Conservation (phyloP, 2,113 vertebrate species). For the Emberiza fucata region DNA sequence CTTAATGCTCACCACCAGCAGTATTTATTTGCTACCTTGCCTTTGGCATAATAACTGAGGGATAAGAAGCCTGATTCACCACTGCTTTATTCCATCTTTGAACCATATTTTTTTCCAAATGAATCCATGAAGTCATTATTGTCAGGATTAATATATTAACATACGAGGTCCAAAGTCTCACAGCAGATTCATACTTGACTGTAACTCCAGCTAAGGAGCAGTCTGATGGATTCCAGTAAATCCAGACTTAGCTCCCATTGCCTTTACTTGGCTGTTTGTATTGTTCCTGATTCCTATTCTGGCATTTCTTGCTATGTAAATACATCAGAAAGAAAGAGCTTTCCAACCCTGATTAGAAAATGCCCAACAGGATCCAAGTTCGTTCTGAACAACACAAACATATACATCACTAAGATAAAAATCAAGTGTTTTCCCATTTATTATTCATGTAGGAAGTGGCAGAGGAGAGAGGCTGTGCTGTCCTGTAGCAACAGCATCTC, state of each 20-base stretch:
- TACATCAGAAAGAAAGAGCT: not conserved
- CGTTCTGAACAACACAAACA: not conserved
- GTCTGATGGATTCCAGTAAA: not conserved
- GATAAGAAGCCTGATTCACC: not conserved
- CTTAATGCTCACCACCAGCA: slow-evolving; percentile 2
- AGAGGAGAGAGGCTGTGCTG: not conserved
- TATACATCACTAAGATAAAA: not conserved
- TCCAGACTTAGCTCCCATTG: not conserved
- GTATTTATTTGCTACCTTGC: not conserved
- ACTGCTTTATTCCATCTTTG: not conserved
- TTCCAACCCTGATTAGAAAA: not conserved
- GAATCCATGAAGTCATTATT: not conserved
- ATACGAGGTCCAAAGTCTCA: not conserved
- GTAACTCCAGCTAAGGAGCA: not conserved
- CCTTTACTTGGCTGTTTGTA: not conserved
- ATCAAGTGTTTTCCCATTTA: not conserved
- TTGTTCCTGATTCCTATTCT: not conserved
- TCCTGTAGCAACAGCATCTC: not conserved
- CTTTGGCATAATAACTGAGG: not conserved
- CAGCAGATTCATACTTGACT: not conserved
- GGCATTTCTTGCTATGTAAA: not conserved
- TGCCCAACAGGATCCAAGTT: not conserved
- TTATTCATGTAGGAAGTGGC: not conserved
- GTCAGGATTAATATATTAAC: not conserved
- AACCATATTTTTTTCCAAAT: not conserved